phyloP scores from a whole-genome alignment of 2,888 invertebrate species.

The Periphyllus acericola region DNA sequence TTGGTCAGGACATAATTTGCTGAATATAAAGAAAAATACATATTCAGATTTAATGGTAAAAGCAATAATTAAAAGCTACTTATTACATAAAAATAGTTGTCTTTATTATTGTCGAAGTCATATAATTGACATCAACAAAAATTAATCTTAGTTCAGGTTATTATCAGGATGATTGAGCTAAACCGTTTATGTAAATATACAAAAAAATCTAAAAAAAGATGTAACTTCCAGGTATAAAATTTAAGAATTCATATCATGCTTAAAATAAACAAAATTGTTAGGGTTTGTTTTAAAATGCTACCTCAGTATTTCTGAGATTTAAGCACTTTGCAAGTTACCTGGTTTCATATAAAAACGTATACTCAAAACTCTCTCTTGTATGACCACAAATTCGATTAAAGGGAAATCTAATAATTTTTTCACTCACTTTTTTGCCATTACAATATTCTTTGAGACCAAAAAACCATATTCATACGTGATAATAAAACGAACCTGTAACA shows the following conservation, averaged over 20 bases:
- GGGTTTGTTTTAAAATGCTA: background rate
- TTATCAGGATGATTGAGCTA: background rate
- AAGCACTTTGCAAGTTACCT: background rate
- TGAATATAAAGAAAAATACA: background rate
- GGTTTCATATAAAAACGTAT: background rate
- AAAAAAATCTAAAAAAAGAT: too few species aligned
- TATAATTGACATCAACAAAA: background rate
- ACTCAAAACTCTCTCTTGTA: conserved; percentile 20
- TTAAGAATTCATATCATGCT: too few species aligned
- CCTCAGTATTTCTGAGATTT: background rate
- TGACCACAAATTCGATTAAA: conserved; percentile 39
- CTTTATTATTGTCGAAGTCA: too few species aligned
- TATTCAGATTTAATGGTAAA: background rate
- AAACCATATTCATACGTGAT: conserved; percentile 39
- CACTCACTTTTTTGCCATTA: conserved; percentile 38
- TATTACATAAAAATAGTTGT: too few species aligned
- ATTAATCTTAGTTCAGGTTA: background rate
- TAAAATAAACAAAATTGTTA: too few species aligned
- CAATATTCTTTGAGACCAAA: background rate
- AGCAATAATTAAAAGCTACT: background rate
- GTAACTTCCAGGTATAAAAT: too few species aligned
- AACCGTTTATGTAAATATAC: too few species aligned
- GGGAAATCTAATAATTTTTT: conserved; percentile 43
- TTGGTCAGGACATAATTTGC: background rate
- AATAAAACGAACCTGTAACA: conserved; percentile 53